A percentile compares a stretch with the other conserved stretches of the same genome.
phyloP scores from a whole-genome alignment of 1,140 invertebrate species.

The Leptinotarsa lineolata region DNA sequence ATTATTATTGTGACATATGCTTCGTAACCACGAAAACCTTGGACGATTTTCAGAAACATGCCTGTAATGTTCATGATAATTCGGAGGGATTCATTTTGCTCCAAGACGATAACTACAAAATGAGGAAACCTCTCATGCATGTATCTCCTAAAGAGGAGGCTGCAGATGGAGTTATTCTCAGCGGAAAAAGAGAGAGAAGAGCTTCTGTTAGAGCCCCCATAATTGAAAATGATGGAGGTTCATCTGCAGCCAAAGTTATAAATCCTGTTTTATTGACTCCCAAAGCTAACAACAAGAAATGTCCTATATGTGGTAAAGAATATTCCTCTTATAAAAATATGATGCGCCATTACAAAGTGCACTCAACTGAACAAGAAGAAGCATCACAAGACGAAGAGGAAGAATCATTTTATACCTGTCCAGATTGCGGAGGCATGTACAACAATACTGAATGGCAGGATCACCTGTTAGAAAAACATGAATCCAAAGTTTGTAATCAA shows the following conservation, averaged over 20 bases:
- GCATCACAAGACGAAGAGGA: slow-evolving; percentile 51
- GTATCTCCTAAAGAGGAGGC: neutral
- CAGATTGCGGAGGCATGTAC: slow-evolving; percentile 62
- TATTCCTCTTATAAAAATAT: slow-evolving; percentile 61
- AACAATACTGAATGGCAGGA: slow-evolving; percentile 61
- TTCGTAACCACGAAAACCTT: slow-evolving; percentile 41
- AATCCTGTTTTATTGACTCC: neutral
- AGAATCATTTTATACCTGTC: slow-evolving; percentile 62
- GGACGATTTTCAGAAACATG: slow-evolving; percentile 47
- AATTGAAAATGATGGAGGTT: slow-evolving; percentile 23
- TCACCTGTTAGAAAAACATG: slow-evolving; percentile 59
- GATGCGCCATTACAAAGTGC: slow-evolving; percentile 61
- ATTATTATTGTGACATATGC: slow-evolving; percentile 52
- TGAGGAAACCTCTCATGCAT: slow-evolving; percentile 31
- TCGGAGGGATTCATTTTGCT: slow-evolving; percentile 47
- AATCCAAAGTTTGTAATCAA: slow-evolving; percentile 64
- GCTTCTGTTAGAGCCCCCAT: slow-evolving; percentile 31
- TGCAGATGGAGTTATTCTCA: slow-evolving; percentile 21
- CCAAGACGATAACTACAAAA: slow-evolving; percentile 45
- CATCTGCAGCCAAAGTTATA: slow-evolving; percentile 20
- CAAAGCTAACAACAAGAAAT: slow-evolving; percentile 37
- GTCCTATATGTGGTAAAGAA: slow-evolving; percentile 60
- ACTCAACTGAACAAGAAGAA: slow-evolving; percentile 41
- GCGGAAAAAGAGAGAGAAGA: slow-evolving; percentile 32
- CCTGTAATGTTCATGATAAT: slow-evolving; percentile 44